A percentile compares a stretch with the other conserved stretches of the same genome.
Evolutionary conservation across 2,113 vertebrate species (phyloP).

Genomic region (Vulpes vulpes): DNA sequence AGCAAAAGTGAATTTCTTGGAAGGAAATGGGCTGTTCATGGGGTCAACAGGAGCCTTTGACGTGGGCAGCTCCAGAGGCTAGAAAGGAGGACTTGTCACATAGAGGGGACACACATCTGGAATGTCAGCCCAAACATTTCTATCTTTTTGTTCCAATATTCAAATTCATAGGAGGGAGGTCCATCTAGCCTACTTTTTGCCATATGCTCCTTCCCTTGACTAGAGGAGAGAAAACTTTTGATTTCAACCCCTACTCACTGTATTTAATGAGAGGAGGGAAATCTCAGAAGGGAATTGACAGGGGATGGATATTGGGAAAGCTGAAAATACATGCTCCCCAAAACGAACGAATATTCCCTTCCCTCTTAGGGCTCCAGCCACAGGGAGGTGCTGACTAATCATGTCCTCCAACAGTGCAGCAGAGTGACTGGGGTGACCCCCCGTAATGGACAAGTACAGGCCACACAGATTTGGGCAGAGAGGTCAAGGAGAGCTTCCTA

Average conservation of each 20-base stretch:
- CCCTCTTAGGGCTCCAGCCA: not conserved
- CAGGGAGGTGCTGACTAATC: not conserved
- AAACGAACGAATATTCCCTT: not conserved
- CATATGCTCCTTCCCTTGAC: not conserved
- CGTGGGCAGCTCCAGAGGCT: not conserved
- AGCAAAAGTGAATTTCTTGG: not conserved
- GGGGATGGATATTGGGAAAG: not conserved
- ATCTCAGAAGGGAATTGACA: not conserved
- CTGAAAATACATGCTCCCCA: not conserved
- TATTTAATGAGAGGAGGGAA: conserved; percentile 29
- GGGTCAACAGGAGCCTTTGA: not conserved
- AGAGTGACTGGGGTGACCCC: not conserved
- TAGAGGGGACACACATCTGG: not conserved
- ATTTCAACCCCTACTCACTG: not conserved
- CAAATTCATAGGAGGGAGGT: not conserved
- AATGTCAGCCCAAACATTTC: not conserved
- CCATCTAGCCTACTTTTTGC: not conserved
- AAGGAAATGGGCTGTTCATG: not conserved
- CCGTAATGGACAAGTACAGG: not conserved
- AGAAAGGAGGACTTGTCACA: not conserved
- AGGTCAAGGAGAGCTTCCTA: not conserved
- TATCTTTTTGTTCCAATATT: not conserved
- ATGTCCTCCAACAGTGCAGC: not conserved
- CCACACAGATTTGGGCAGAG: not conserved
- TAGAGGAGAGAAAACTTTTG: not conserved